Conservation (phyloP, 2,113 vertebrate species). For the Bolborhynchus lineola region DNA sequence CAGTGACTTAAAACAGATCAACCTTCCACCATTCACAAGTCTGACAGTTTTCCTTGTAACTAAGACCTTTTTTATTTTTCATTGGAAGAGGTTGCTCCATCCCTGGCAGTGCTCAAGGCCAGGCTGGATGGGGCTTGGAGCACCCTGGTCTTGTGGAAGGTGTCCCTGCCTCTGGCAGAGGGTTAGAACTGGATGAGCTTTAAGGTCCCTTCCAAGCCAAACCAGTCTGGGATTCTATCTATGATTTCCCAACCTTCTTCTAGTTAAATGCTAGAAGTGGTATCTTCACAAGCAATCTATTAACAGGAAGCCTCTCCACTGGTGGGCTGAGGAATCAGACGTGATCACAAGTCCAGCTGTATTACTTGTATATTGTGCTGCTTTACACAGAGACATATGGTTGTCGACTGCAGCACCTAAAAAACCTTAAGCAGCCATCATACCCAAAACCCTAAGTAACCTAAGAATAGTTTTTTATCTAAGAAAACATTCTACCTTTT, state of each 20-base stretch:
- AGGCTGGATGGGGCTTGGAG: not conserved
- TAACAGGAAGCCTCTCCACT: not conserved
- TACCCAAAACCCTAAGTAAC: not conserved
- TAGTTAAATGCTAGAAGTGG: not conserved
- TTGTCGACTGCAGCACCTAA: not conserved
- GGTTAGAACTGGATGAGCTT: not conserved
- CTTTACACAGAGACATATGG: not conserved
- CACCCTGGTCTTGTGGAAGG: not conserved
- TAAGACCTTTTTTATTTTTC: not conserved
- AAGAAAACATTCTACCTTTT: not conserved
- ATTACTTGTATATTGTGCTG: not conserved
- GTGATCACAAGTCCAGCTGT: not conserved
- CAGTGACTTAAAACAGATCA: not conserved
- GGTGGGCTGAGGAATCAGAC: not conserved
- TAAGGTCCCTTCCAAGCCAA: not conserved
- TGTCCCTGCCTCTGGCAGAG: not conserved
- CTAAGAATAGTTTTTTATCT: not conserved
- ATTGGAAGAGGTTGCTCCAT: not conserved
- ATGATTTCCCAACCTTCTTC: not conserved
- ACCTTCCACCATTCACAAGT: not conserved
- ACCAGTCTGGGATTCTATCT: not conserved
- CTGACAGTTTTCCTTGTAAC: not conserved
- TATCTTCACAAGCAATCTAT: not conserved
- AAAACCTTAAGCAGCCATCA: not conserved
- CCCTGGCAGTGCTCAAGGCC: not conserved